These are phyloP conservation scores for Reinhardtius hippoglossoides DNA, from an alignment of 2,113 vertebrate species.

Conservation along the genomic window DNA sequence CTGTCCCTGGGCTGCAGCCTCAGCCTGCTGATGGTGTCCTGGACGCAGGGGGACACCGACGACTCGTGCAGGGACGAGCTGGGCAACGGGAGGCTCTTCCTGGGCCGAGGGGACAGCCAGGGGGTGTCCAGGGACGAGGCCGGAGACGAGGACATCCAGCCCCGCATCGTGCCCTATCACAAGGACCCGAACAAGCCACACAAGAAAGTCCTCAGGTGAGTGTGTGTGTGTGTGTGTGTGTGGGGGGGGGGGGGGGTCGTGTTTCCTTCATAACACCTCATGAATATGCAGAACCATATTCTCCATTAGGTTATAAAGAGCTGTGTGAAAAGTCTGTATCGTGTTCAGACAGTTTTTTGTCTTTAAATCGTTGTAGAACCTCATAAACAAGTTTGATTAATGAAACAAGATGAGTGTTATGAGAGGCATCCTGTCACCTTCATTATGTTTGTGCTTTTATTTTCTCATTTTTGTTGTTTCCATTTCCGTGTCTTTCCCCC, in stretches of 20 bases:
- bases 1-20: constrained; percentile 95
- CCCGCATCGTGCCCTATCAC: constrained; percentile 93
- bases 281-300: no score
- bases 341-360: no score
- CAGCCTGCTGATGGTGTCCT: constrained; percentile 93
- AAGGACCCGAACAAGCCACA: constrained; percentile 91
- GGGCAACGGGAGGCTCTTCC: constrained; percentile 71
- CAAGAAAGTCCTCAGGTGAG: constrained; percentile 95
- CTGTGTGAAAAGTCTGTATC: background rate
- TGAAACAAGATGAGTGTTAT: background rate
- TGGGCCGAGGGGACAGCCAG: constrained; percentile 47
- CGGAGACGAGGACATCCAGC: constrained; percentile 80
- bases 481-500: background rate
- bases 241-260: background rate
- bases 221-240: no score
- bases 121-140: constrained; percentile 61
- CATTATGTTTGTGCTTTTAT: background rate
- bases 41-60: constrained; percentile 87
- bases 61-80: constrained; percentile 82
- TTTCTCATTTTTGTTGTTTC: background rate
- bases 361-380: no score
- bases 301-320: no score
- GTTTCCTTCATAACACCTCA: no score
- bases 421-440: background rate
- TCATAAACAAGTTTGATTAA: background rate